Conservation (phyloP, 2,797 vertebrate genomes). For the Dallia pectoralis region DNA sequence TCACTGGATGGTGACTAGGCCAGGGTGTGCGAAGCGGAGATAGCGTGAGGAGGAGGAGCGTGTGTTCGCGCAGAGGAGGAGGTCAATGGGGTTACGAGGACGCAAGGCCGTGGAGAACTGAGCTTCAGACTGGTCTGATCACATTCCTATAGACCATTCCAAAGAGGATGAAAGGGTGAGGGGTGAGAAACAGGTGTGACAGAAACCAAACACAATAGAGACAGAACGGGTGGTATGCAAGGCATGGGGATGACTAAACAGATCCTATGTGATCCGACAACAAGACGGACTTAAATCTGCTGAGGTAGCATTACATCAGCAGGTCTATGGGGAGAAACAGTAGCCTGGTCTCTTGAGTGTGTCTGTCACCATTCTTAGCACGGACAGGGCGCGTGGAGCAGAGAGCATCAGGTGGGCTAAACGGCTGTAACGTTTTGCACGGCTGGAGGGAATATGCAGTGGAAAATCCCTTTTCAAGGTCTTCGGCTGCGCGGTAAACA, state of each 20-base stretch:
- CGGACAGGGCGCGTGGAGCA: not conserved
- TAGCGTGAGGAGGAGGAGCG: too few relatives aligned
- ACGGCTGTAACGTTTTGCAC: not conserved
- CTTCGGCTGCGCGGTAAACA: not conserved
- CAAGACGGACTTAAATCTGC: not conserved
- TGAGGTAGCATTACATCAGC: too few relatives aligned
- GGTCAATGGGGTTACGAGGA: too few relatives aligned
- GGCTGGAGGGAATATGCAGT: not conserved
- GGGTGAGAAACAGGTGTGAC: conserved; percentile 6
- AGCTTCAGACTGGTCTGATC: not conserved
- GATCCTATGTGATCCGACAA: not conserved
- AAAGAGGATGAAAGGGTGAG: not conserved
- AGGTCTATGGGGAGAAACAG: not conserved
- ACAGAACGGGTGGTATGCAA: not conserved
- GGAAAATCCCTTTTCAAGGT: not conserved
- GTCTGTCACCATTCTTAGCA: not conserved
- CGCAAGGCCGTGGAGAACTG: too few relatives aligned
- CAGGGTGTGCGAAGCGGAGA: too few relatives aligned
- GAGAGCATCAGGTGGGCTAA: conserved; percentile 6
- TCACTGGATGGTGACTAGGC: too few relatives aligned
- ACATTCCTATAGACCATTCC: not conserved
- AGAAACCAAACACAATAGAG: conserved; percentile 9
- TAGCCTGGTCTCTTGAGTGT: not conserved
- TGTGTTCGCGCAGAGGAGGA: too few relatives aligned
- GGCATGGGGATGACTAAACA: not conserved